Base-by-base conservation (phyloP, 2,113 vertebrate species). In the Conger conger region DNA sequence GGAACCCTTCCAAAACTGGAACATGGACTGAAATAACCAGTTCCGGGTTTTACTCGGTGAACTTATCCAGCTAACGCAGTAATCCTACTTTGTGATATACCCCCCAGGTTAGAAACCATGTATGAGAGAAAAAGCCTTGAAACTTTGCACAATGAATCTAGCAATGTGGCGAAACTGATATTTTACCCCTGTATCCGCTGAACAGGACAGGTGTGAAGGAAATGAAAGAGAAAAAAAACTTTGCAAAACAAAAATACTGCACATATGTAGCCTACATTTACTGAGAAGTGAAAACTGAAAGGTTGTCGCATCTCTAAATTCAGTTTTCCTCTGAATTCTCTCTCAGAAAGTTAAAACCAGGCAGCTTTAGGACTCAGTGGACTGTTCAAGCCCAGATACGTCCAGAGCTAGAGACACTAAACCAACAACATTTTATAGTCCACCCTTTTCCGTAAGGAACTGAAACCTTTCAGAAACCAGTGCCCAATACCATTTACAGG, bases 381-480 rank as follows among this genome's bases (percentile, higher is more conserved):
- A 60, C 57, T 60, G 57, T 60, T 27, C 17, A 2, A 4, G 18
- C 20, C 18, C 20, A 27, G 20, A 7, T 2, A 1, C 18, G 23
- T 23, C 20, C 7, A 27, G 57, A 4, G 7, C 57, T 27, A 27
- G 20, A 57, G 23, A 63, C 57, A 2, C 20, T 63, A 23, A 63
- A 27, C 3, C 0, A 0, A 27, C 57, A 4, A 27, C 23, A 63
- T 27, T 63, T 3, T 63, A 3, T 3, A 63, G 23, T 63, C 57
- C 27, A 63, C 23, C 57, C 57, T 27, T 63, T 18, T 16, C 54
- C 84, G 68, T 81, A 87, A 88, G 88, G 91, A 85, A 88, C 91
- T 91, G 88, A 84, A 85, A 87, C 11, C 83, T 85, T 2, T 0
- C 42, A 85, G 42, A 77, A 16, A 81, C 80, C 86, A 88, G 45